Conservation (phyloP, 1,140 invertebrate species). For the Cephus cinctus region DNA sequence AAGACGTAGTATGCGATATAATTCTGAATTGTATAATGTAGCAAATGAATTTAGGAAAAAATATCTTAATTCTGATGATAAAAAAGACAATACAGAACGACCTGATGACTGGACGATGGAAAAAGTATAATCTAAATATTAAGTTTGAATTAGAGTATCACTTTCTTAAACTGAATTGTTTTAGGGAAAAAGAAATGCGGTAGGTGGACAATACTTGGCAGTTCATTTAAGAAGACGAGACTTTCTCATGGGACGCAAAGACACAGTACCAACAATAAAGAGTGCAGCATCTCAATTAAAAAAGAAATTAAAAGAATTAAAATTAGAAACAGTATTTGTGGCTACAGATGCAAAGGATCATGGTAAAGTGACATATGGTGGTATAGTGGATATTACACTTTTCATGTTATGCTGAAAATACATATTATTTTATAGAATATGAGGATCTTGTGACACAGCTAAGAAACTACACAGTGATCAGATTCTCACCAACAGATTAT, state of each 20-base stretch:
- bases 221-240: conserved; percentile 84
- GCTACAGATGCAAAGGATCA: conserved; percentile 73
- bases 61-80: conserved; percentile 70
- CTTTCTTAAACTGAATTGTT: conserved; percentile 1
- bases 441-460: conserved; percentile 53
- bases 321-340: conserved; percentile 72
- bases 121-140: conserved; percentile 51
- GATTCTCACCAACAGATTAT: conserved; percentile 52
- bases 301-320: conserved; percentile 59
- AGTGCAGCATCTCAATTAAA: conserved; percentile 71
- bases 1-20: conserved; percentile 89
- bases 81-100: conserved; percentile 61
- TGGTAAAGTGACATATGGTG: conserved; percentile 39
- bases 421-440: conserved; percentile 52
- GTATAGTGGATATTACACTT: conserved; percentile 10
- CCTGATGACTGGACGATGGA: conserved; percentile 64
- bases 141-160: conserved; percentile 2
- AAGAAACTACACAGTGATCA: conserved; percentile 51
- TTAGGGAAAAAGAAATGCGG: conserved; percentile 51
- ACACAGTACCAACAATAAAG: conserved; percentile 71
- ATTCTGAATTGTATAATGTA: conserved; percentile 65
- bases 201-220: conserved; percentile 76
- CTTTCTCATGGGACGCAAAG: conserved; percentile 69
- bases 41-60: conserved; percentile 70
- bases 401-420: background rate